Evolutionary conservation across 2,797 vertebrate genomes (phyloP).

Genomic region (Prunella strophiata): DNA sequence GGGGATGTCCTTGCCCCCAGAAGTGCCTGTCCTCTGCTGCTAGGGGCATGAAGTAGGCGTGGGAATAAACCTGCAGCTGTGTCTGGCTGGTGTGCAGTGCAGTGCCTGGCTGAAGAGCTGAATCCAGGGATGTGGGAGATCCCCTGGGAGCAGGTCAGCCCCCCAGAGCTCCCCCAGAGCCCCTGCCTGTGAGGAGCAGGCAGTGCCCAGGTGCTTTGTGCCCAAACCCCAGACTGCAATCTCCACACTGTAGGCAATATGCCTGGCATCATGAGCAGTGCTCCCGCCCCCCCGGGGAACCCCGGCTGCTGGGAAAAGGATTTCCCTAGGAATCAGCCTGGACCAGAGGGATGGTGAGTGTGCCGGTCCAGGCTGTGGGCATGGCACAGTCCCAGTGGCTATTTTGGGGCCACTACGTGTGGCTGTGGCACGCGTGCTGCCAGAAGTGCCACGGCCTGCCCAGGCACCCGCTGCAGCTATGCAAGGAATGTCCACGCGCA

Average conservation of each 20-base stretch:
- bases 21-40: fast-evolving
- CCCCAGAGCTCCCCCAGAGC: not conserved
- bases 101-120: not conserved
- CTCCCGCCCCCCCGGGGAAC: fast-evolving
- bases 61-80: fast-evolving
- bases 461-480: constrained; percentile 32
- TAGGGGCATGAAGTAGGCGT: fast-evolving
- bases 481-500: constrained; percentile 17
- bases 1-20: not conserved
- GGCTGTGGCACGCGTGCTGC: not conserved
- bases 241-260: fast-evolving
- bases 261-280: fast-evolving
- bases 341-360: not conserved
- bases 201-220: not conserved
- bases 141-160: not conserved
- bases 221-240: too few species aligned
- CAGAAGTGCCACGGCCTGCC: not conserved
- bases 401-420: not conserved
- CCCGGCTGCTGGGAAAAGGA: not conserved
- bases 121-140: not conserved
- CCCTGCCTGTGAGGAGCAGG: not conserved
- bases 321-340: not conserved
- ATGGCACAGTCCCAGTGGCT: not conserved
- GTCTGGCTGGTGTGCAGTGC: fast-evolving
- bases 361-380: fast-evolving